Conservation (phyloP, 2,113 vertebrate species). For the Tetrao urogallus region DNA sequence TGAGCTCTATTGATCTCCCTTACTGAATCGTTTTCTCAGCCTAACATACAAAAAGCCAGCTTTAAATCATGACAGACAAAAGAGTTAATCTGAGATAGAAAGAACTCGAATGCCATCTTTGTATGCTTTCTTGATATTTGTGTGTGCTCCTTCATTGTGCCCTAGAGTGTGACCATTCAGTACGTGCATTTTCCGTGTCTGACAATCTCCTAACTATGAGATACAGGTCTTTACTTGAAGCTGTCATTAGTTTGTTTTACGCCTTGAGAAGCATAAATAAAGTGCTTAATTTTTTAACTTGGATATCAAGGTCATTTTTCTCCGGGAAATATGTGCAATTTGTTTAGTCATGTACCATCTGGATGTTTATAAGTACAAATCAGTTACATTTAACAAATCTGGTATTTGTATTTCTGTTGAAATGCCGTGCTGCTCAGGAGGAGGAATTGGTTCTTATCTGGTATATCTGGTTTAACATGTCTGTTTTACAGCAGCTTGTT, state of each 20-base stretch:
- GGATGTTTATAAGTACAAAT: constrained; percentile 71
- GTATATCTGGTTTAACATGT: constrained; percentile 19
- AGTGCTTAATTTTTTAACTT: constrained; percentile 57
- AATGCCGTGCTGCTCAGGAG: constrained; percentile 16
- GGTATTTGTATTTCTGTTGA: constrained; percentile 58
- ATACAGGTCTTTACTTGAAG: constrained; percentile 32
- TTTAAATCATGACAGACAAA: neutral
- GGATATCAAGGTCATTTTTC: constrained; percentile 71
- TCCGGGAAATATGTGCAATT: constrained; percentile 70
- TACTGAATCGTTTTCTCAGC: neutral
- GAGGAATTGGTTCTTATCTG: neutral
- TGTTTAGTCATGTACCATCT: constrained; percentile 74
- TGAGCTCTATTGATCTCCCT: neutral
- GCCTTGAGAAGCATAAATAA: constrained; percentile 53
- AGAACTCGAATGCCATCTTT: neutral
- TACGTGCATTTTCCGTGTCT: neutral
- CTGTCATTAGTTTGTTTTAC: constrained; percentile 42
- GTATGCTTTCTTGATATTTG: neutral
- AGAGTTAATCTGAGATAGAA: neutral
- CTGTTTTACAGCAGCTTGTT: constrained; percentile 51
- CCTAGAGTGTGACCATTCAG: neutral
- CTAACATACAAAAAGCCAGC: neutral
- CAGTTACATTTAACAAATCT: constrained; percentile 62
- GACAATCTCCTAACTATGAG: neutral
- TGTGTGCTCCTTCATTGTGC: neutral